These are phyloP conservation scores for Montifringilla adamsi DNA, from an alignment of 2,113 vertebrate genomes.

Conservation along the genomic window DNA sequence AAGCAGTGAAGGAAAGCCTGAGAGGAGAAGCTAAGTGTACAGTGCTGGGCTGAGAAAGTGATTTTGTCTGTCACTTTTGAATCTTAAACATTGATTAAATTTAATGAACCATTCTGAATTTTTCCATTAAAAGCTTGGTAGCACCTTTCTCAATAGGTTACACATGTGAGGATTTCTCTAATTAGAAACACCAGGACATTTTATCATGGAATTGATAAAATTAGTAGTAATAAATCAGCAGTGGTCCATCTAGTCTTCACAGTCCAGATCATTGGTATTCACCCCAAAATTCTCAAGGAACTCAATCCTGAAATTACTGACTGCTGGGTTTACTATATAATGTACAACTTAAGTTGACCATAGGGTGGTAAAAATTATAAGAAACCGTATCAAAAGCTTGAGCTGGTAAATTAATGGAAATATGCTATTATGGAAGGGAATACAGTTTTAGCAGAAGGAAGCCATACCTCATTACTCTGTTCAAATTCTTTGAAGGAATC, in stretches of 20 bases:
- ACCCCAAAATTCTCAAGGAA: not conserved
- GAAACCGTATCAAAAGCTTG: not conserved
- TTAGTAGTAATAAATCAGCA: not conserved
- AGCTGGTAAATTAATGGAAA: not conserved
- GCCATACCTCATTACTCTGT: not conserved
- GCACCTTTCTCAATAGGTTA: not conserved
- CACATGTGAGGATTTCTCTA: not conserved
- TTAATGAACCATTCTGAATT: constrained; percentile 7
- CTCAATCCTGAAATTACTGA: not conserved
- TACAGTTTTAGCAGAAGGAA: not conserved
- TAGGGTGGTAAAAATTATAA: not conserved
- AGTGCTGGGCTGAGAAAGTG: not conserved
- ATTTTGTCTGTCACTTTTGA: not conserved
- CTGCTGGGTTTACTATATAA: not conserved
- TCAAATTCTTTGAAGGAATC: not conserved
- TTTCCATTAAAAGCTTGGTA: not conserved
- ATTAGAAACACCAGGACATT: not conserved
- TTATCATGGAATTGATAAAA: not conserved
- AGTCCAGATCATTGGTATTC: not conserved
- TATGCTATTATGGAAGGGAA: not conserved
- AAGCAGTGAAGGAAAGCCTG: not conserved
- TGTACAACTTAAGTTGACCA: not conserved
- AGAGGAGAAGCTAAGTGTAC: not conserved
- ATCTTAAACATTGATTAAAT: not conserved
- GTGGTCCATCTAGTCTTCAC: not conserved